Evolutionary conservation across 30 jellyfish, hydroid and myxozoan species (phyloP), one percentile per base, ranked within the genome.

Genomic region (Nemopilema nomurai): DNA sequence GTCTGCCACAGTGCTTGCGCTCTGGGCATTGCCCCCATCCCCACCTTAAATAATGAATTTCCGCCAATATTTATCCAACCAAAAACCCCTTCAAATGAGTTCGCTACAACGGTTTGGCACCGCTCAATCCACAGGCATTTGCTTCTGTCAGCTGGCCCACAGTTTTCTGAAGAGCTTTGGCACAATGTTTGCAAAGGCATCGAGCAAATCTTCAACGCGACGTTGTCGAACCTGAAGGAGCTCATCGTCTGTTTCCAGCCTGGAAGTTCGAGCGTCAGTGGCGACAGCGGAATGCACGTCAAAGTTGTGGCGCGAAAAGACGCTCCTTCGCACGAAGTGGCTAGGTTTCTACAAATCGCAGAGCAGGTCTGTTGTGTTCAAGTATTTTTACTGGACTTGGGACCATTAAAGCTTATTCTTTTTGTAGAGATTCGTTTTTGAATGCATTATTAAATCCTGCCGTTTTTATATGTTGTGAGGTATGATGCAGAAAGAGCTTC

Each of bases 61-160:
- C 67, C 20, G 67, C 67, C 20, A 51, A 19, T 20, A 16, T 51
- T 51, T n/a, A n/a, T n/a, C 22, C n/a, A 69, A 28, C 27, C 3
- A 69, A 69, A 69, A 8, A 4, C 18, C 27, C n/a, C n/a, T n/a
- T n/a, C n/a, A n/a, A n/a, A n/a, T n/a, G n/a, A n/a, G n/a, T n/a
- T n/a, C n/a, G n/a, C n/a, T n/a, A n/a, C n/a, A n/a, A n/a, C n/a
- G n/a, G n/a, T n/a, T n/a, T n/a, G n/a, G n/a, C n/a, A n/a, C n/a
- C n/a, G n/a, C n/a, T n/a, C n/a, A n/a, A n/a, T n/a, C 31, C 50
- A 4, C 73, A 94, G 99, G 77, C 99, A 94, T 86, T 62, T 94
- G 76, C 85, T 94, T 16, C 67, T 94, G 62, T 87, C 97, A 1
- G 99, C 99, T 69, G 99, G 99, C 18, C 96, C 99, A 1, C 99